Evolutionary conservation across 2,888 invertebrate genomes (phyloP), one percentile per base, ranked within the genome.

Genomic region (Pilophorus perplexus): DNA sequence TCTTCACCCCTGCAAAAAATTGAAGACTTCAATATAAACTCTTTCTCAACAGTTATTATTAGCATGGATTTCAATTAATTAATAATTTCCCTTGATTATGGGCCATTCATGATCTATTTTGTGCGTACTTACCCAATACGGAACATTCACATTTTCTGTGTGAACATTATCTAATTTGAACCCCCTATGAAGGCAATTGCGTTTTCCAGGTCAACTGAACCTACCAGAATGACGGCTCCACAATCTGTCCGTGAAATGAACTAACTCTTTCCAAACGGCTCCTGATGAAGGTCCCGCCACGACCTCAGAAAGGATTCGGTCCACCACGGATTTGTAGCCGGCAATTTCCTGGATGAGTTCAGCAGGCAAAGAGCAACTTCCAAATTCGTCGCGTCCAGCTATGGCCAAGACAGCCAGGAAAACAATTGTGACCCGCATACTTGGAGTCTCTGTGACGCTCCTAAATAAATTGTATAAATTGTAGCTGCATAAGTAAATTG

Each of bases 1-100:
- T 90, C 90, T 55, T 82, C 78, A 3, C 88, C 89, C 74, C 90
- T 84, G 57, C 28, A 8, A 18, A n/a, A n/a, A n/a, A n/a, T n/a
- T n/a, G n/a, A n/a, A n/a, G n/a, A n/a, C n/a, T n/a, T n/a, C n/a
- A n/a, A n/a, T n/a, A n/a, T n/a, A n/a, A n/a, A n/a, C n/a, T n/a
- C n/a, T n/a, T n/a, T n/a, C n/a, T n/a, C n/a, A n/a, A n/a, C n/a
- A n/a, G n/a, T n/a, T n/a, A n/a, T n/a, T n/a, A n/a, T n/a, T n/a
- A n/a, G n/a, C n/a, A n/a, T n/a, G n/a, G n/a, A n/a, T n/a, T n/a
- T n/a, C n/a, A n/a, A n/a, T n/a, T n/a, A n/a, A 33, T 12, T n/a
- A n/a, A n/a, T n/a, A n/a, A 33, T 33, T 10, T 33, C 6, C 33
- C 33, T 33, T 8, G 33, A 10, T 33, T 10, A 6, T 10, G 10